Conservation (phyloP, 2,797 vertebrate species). For the Kryptolebias ocellatus region DNA sequence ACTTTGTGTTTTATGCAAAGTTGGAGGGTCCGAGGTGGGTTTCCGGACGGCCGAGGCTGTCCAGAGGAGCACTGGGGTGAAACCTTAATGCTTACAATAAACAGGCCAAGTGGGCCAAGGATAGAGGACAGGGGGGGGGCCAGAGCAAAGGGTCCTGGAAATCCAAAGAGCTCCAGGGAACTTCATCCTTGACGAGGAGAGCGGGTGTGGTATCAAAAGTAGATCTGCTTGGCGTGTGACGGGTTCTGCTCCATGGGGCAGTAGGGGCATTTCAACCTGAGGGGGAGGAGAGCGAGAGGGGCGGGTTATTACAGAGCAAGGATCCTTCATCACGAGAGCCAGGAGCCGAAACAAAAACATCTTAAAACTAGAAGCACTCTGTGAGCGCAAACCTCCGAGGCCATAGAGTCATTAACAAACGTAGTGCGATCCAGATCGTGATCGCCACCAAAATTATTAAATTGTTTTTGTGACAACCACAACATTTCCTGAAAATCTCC, state of each 20-base stretch:
- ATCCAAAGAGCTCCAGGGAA: slow-evolving; percentile 67
- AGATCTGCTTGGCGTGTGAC: slow-evolving; percentile 92
- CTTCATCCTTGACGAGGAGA: slow-evolving; percentile 61
- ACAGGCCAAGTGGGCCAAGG: slow-evolving; percentile 55
- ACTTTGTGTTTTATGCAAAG: slow-evolving; percentile 72
- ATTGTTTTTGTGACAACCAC: too few relatives aligned
- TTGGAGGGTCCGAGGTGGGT: slow-evolving; percentile 59
- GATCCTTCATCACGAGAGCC: not conserved
- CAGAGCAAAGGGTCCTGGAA: slow-evolving; percentile 72
- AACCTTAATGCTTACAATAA: slow-evolving; percentile 74
- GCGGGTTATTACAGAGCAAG: not conserved
- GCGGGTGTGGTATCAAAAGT: slow-evolving; percentile 84
- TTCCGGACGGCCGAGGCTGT: slow-evolving; percentile 63
- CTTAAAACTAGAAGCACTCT: too few relatives aligned
- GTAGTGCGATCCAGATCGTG: too few relatives aligned
- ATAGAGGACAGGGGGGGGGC: slow-evolving; percentile 50
- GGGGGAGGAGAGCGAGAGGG: slow-evolving; percentile 14
- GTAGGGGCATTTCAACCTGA: slow-evolving; percentile 92
- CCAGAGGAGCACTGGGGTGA: slow-evolving; percentile 68
- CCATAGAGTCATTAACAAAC: too few relatives aligned
- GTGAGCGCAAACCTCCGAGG: too few relatives aligned
- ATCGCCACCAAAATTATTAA: too few relatives aligned
- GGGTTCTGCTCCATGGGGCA: slow-evolving; percentile 95
- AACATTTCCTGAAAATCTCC: too few relatives aligned
- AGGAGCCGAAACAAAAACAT: not conserved